Percentiles rank a stretch among this genome's conserved stretches.
These are phyloP conservation scores for Enteromius thamalakanensis DNA, from an alignment of 2,797 vertebrate species.

Conservation along the genomic window DNA sequence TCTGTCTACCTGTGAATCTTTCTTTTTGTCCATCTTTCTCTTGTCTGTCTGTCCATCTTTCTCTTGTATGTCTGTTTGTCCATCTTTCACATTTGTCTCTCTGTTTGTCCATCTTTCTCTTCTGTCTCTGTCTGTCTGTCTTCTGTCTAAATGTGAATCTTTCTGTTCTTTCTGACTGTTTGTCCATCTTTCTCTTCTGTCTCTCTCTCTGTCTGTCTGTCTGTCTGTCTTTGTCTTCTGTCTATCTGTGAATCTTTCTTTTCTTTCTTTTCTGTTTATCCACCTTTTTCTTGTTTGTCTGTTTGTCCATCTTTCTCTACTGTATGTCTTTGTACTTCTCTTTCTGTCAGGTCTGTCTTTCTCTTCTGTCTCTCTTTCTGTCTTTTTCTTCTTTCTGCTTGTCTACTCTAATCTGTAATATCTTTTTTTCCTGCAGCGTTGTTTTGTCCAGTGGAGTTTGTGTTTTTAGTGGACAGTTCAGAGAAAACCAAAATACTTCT, in stretches of 20 bases:
- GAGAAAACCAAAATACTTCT: slow-evolving; percentile 81
- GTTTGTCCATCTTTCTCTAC: background rate
- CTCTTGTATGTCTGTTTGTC: background rate
- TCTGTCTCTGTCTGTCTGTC: background rate
- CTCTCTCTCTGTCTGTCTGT: no score
- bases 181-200: background rate
- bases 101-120: background rate
- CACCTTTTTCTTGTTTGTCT: background rate
- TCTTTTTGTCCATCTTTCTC: no score
- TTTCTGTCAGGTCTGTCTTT: background rate
- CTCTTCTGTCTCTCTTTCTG: background rate
- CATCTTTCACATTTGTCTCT: background rate
- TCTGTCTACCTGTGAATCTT: no score
- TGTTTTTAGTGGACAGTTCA: slow-evolving; percentile 90
- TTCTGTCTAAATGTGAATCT: background rate
- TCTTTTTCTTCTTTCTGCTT: background rate
- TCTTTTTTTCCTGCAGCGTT: slow-evolving; percentile 58
- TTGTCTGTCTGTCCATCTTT: background rate
- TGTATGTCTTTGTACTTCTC: background rate
- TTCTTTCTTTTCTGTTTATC: background rate
- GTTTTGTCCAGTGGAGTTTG: slow-evolving; percentile 76
- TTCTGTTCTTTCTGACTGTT: background rate
- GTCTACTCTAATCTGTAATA: background rate
- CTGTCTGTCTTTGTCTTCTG: background rate
- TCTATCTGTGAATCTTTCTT: no score